A percentile compares a stretch with the other conserved stretches of the same genome.
Conservation (phyloP, 2,113 vertebrate species). For the Neomonachus schauinslandi region DNA sequence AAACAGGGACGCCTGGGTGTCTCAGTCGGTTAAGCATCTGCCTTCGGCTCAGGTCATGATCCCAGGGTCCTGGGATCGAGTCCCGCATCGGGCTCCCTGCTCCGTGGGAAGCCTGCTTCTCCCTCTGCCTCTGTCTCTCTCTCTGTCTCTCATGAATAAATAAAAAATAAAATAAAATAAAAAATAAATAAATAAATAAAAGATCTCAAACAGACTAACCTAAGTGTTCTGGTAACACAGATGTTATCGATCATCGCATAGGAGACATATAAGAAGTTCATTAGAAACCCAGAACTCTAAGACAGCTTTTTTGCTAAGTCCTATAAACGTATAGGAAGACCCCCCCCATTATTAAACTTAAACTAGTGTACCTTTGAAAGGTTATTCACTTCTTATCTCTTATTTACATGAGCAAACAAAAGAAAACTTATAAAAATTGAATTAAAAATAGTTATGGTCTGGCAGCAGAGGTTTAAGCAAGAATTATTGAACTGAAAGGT, state of each 20-base stretch:
- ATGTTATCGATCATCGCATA: neutral
- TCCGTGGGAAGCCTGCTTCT: no score
- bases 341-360: neutral
- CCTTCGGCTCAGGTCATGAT: no score
- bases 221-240: neutral
- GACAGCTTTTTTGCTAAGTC: neutral
- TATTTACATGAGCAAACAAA: neutral
- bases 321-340: neutral
- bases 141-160: no score
- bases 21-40: no score
- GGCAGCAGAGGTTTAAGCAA: neutral
- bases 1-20: neutral
- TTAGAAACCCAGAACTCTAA: neutral
- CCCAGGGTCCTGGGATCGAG: no score
- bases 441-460: neutral
- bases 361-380: neutral
- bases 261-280: neutral
- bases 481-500: neutral
- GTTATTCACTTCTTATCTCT: neutral
- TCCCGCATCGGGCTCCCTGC: no score
- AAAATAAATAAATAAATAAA: neutral
- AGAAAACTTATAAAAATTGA: neutral
- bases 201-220: neutral
- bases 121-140: no score
- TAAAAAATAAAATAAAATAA: no score